Percentiles rank a stretch among this genome's conserved stretches.
phyloP scores from a whole-genome alignment of 1,140 invertebrate species.

The Ooceraea biroi region DNA sequence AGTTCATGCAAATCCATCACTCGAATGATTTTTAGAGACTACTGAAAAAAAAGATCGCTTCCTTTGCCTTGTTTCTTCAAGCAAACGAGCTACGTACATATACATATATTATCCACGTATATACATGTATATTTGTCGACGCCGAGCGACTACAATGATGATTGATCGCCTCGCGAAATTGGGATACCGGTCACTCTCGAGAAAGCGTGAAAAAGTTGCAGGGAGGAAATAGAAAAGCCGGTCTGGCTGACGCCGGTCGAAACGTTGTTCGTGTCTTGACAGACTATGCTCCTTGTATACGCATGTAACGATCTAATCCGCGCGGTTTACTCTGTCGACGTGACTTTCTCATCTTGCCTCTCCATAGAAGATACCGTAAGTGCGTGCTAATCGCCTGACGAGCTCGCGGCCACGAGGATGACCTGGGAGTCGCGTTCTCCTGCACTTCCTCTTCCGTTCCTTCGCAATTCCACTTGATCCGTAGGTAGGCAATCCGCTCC shows the following conservation, averaged over 20 bases:
- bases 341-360: constrained; percentile 83
- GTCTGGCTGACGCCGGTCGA: constrained; percentile 77
- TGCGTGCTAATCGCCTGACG: constrained; percentile 67
- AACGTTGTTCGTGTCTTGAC: constrained; percentile 69
- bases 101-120: constrained; percentile 13
- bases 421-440: neutral
- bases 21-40: constrained; percentile 2
- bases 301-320: constrained; percentile 67
- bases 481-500: neutral
- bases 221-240: constrained; percentile 71
- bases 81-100: constrained; percentile 4
- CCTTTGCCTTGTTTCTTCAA: constrained; percentile 18
- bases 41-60: constrained; percentile 17
- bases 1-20: constrained; percentile 1
- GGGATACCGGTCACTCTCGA: constrained; percentile 73
- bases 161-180: constrained; percentile 44
- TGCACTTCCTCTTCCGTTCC: neutral
- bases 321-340: constrained; percentile 71
- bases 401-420: constrained; percentile 75
- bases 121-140: constrained; percentile 7
- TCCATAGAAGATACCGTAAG: constrained; percentile 78
- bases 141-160: constrained; percentile 37
- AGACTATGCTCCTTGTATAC: constrained; percentile 69
- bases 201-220: constrained; percentile 52
- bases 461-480: neutral